phyloP scores from a whole-genome alignment of 2,113 vertebrate species.

The Cricetomys ansorgei region DNA sequence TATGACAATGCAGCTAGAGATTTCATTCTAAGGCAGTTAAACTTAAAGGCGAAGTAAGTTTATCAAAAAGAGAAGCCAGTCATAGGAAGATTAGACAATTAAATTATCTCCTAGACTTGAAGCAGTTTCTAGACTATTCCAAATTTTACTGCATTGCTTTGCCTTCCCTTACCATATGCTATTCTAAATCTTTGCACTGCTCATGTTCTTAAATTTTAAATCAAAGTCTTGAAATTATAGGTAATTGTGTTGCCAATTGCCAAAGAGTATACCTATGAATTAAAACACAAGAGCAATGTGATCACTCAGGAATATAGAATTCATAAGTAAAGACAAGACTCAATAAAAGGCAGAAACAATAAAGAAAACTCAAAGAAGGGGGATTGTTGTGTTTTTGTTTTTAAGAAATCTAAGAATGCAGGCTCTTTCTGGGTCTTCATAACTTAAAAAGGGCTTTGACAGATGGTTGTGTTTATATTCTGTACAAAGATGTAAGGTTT shows the following conservation, averaged over 20 bases:
- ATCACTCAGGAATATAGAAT: not conserved
- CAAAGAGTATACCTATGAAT: constrained; percentile 28
- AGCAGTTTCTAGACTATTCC: not conserved
- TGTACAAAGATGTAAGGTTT: constrained; percentile 47
- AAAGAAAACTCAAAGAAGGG: not conserved
- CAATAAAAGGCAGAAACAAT: constrained; percentile 36
- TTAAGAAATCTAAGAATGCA: constrained; percentile 18
- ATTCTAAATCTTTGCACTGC: not conserved
- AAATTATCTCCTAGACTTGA: not conserved
- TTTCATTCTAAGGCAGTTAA: not conserved
- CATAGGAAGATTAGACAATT: not conserved
- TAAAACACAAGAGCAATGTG: constrained; percentile 17
- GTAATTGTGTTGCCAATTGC: constrained; percentile 57
- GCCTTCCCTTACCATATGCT: not conserved
- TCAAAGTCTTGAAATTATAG: constrained; percentile 20
- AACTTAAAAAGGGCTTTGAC: constrained; percentile 46
- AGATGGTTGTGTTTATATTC: constrained; percentile 65
- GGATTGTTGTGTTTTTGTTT: not conserved
- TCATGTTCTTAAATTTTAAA: constrained; percentile 44
- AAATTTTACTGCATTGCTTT: not conserved
- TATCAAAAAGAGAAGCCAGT: not conserved
- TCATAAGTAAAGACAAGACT: constrained; percentile 36
- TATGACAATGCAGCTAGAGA: too few relatives aligned
- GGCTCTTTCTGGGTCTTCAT: not conserved
- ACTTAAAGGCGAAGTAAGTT: constrained; percentile 3